Evolutionary conservation across 2,113 vertebrate genomes (phyloP).

Genomic region (Hystrix cristata): DNA sequence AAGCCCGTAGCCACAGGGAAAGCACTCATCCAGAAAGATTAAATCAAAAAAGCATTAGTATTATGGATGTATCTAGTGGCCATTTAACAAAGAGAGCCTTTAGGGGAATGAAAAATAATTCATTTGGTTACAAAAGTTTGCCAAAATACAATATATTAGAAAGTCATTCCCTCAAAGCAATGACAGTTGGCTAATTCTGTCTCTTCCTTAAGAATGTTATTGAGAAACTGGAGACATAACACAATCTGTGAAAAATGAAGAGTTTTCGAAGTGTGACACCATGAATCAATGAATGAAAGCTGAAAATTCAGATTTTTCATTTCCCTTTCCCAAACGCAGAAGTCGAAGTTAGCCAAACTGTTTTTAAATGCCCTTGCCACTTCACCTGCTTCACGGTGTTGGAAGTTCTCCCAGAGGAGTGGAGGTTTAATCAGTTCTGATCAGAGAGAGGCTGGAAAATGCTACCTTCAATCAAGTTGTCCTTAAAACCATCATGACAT

Average conservation of each 20-base stretch:
- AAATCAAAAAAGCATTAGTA: constrained; percentile 67
- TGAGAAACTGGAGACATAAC: constrained; percentile 39
- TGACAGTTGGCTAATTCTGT: constrained; percentile 60
- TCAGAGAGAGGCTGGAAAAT: neutral
- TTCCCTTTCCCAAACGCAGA: neutral
- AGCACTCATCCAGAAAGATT: constrained; percentile 66
- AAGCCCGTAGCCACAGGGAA: constrained; percentile 41
- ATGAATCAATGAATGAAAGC: neutral
- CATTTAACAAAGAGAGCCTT: constrained; percentile 75
- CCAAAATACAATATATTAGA: constrained; percentile 69
- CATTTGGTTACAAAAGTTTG: constrained; percentile 54
- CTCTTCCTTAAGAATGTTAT: constrained; percentile 41
- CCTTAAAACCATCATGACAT: constrained; percentile 4
- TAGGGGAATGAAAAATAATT: constrained; percentile 66
- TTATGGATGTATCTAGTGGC: constrained; percentile 59
- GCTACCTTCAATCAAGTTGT: neutral
- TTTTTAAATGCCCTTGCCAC: neutral
- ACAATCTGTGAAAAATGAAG: constrained; percentile 47
- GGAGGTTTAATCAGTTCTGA: neutral
- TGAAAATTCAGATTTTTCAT: neutral
- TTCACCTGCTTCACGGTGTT: neutral
- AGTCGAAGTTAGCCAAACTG: neutral
- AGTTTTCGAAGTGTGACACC: constrained; percentile 13
- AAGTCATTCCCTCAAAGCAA: constrained; percentile 48
- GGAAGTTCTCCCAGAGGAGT: neutral